Evolutionary conservation across 2,113 vertebrate species (phyloP).

Genomic region (Anthoscopus minutus): DNA sequence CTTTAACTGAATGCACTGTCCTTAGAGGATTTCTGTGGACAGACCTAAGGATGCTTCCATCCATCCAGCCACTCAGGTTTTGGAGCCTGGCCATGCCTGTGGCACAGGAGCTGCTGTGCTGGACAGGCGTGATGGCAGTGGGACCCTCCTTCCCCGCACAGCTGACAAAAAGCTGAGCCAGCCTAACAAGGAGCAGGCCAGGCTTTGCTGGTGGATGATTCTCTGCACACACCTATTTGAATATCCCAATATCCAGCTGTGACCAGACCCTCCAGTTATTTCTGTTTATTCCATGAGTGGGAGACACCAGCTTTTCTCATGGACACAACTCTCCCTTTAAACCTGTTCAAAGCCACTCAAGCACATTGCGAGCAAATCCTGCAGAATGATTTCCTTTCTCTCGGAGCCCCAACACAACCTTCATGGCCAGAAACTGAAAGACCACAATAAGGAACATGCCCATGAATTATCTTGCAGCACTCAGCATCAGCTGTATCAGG

Average conservation of each 20-base stretch:
- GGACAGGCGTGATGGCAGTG: accelerated
- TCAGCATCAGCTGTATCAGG: not conserved
- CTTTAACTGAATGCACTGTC: accelerated
- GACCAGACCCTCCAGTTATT: not conserved
- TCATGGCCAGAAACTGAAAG: not conserved
- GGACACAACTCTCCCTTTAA: accelerated
- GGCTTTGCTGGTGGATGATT: not conserved
- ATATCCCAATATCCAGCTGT: not conserved
- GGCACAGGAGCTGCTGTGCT: not conserved
- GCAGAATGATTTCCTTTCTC: not conserved
- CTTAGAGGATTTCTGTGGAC: not conserved
- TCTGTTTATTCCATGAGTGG: not conserved
- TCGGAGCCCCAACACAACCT: not conserved
- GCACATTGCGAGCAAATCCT: accelerated
- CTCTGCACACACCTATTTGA: not conserved
- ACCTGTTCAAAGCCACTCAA: not conserved
- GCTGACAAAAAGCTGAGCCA: not conserved
- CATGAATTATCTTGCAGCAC: not conserved
- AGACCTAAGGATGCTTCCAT: not conserved
- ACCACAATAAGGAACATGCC: not conserved
- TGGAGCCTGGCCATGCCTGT: accelerated
- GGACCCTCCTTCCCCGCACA: not conserved
- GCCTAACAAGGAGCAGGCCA: not conserved
- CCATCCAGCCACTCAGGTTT: not conserved
- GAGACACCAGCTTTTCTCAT: not conserved